Evolutionary conservation across 2,797 vertebrate genomes (phyloP).

Genomic region (Artibeus jamaicensis): DNA sequence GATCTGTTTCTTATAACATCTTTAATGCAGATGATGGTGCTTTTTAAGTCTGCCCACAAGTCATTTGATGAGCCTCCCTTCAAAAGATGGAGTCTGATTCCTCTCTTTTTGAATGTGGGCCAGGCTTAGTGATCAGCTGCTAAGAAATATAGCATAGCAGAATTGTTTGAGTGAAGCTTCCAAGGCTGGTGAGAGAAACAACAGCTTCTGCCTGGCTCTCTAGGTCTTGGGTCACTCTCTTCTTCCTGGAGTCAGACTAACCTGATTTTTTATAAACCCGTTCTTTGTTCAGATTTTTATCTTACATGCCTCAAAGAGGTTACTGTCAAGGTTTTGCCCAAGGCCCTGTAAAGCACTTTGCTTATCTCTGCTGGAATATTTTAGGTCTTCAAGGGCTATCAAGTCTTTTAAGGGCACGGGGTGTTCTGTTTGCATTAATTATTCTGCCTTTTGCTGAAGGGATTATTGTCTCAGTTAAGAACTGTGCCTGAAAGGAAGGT

Average conservation of each 20-base stretch:
- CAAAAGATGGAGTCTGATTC: background rate
- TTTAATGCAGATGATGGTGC: background rate
- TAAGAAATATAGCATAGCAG: background rate
- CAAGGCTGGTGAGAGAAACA: background rate
- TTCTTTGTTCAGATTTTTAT: constrained; percentile 36
- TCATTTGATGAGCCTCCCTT: background rate
- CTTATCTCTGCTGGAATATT: constrained; percentile 9
- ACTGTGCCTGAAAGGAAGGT: background rate
- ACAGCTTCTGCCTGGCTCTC: background rate
- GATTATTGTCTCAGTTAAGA: constrained; percentile 13
- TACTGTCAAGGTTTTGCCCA: background rate
- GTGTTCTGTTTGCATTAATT: background rate
- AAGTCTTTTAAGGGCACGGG: background rate
- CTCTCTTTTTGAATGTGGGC: background rate
- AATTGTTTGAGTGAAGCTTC: background rate
- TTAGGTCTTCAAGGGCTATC: background rate
- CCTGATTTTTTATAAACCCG: background rate
- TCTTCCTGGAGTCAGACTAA: background rate
- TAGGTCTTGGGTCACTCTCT: background rate
- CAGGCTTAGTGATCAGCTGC: background rate
- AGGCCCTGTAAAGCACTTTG: background rate
- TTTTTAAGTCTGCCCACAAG: background rate
- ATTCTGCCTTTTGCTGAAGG: constrained; percentile 18
- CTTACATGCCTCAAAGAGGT: background rate
- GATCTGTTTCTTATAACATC: background rate